Evolutionary conservation across 1,140 invertebrate genomes (phyloP).

Genomic region (Drosophila pseudoananassae): DNA sequence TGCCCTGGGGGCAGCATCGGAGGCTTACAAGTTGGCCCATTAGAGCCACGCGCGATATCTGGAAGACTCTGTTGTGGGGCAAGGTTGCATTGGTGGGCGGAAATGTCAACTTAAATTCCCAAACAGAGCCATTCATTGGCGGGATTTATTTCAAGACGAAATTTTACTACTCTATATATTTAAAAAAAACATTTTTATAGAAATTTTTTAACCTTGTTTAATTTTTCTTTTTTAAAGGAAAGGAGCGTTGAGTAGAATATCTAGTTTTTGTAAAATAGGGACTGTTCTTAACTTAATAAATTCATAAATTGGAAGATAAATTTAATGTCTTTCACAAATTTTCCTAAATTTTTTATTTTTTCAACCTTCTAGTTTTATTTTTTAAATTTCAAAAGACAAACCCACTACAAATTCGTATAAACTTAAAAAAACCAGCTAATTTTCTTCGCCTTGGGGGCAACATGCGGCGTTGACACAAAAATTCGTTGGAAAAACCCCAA

Average conservation of each 20-base stretch:
- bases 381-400: conserved; percentile 1
- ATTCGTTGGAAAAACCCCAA: conserved; percentile 54
- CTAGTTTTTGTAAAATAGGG: no score
- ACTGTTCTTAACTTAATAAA: no score
- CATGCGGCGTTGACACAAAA: conserved; percentile 70
- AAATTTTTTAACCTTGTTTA: neutral
- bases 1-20: conserved; percentile 52
- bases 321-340: no score
- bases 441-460: conserved; percentile 36
- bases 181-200: neutral
- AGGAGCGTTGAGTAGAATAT: neutral
- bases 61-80: conserved; percentile 10
- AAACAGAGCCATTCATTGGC: conserved; percentile 18
- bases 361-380: neutral
- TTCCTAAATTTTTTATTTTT: neutral
- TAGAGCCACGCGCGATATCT: conserved; percentile 38
- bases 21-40: conserved; percentile 59
- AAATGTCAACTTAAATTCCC: conserved; percentile 40
- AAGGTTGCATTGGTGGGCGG: conserved; percentile 16
- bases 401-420: conserved; percentile 11
- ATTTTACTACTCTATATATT: conserved; percentile 7
- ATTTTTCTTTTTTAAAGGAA: no score
- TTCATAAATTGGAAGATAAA: no score
- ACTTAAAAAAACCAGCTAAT: neutral
- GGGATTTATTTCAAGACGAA: conserved; percentile 12